A percentile compares a stretch with the other conserved stretches of the same genome.
phyloP scores from a whole-genome alignment of 2,113 vertebrate species.

The Lepus timidus region DNA sequence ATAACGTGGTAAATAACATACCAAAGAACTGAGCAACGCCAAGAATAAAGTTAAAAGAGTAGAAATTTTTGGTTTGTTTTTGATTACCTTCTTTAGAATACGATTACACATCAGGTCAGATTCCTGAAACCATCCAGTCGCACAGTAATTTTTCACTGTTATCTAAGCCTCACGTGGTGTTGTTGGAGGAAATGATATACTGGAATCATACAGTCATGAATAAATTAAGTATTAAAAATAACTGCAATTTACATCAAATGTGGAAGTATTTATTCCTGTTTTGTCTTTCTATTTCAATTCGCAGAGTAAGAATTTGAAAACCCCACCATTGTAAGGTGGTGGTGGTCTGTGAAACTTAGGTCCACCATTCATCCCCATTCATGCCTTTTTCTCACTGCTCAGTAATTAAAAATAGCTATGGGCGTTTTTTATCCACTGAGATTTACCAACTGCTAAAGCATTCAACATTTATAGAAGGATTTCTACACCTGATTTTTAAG shows the following conservation, averaged over 20 bases:
- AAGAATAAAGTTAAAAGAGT: slow-evolving; percentile 81
- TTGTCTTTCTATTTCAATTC: slow-evolving; percentile 73
- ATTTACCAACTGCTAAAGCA: slow-evolving; percentile 88
- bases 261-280: slow-evolving; percentile 63
- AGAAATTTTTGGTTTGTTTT: slow-evolving; percentile 72
- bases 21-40: slow-evolving; percentile 72
- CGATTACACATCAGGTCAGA: slow-evolving; percentile 80
- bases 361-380: slow-evolving; percentile 82
- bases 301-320: slow-evolving; percentile 74
- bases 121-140: slow-evolving; percentile 73
- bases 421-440: slow-evolving; percentile 89
- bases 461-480: slow-evolving; percentile 87
- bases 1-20: slow-evolving; percentile 60
- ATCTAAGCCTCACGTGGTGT: slow-evolving; percentile 67
- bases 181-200: slow-evolving; percentile 66
- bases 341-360: slow-evolving; percentile 84
- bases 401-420: slow-evolving; percentile 92
- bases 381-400: slow-evolving; percentile 82
- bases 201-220: slow-evolving; percentile 63
- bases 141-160: slow-evolving; percentile 74
- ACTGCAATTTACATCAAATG: not conserved
- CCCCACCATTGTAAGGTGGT: slow-evolving; percentile 70
- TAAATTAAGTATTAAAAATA: slow-evolving; percentile 75
- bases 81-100: slow-evolving; percentile 75
- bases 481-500: slow-evolving; percentile 86